Evolutionary conservation across 2,888 invertebrate species (phyloP).

Genomic region (Tinea semifulvella): DNA sequence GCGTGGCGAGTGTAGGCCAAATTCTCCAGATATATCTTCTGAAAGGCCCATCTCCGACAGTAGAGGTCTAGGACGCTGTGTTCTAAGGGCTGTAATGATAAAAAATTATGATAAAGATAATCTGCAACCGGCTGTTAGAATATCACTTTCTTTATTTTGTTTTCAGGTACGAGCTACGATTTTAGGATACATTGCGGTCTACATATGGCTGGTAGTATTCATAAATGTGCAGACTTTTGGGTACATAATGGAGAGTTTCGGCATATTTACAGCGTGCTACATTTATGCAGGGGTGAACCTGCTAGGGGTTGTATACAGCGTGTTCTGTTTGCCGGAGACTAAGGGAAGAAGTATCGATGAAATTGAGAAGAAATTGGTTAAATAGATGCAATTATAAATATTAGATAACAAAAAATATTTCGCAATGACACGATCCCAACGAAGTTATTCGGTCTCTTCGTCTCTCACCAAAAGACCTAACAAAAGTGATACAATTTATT

Average conservation of each 20-base stretch:
- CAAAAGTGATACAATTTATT: no score
- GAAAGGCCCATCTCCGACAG: no score
- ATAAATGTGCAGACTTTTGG: conserved; percentile 8
- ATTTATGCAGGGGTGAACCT: conserved; percentile 6
- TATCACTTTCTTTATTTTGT: neutral
- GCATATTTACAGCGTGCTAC: conserved; percentile 9
- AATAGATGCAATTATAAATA: neutral
- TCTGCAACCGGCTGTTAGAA: no score
- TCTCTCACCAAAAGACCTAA: no score
- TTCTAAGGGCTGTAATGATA: no score
- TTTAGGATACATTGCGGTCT: conserved; percentile 10
- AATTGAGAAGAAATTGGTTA: conserved; percentile 7
- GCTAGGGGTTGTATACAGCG: conserved; percentile 1
- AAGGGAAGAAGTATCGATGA: conserved; percentile 5
- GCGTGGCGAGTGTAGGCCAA: no score
- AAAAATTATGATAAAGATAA: no score
- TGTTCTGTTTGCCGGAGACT: conserved; percentile 4
- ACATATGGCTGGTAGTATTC: conserved; percentile 8
- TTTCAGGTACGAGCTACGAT: conserved; percentile 10
- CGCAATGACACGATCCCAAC: no score
- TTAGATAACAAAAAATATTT: no score
- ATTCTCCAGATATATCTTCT: no score
- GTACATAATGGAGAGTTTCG: neutral
- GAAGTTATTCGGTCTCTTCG: no score
- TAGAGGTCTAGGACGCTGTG: no score